Conservation (phyloP, 2,888 invertebrate genomes). For the Tetropium fuscum region DNA sequence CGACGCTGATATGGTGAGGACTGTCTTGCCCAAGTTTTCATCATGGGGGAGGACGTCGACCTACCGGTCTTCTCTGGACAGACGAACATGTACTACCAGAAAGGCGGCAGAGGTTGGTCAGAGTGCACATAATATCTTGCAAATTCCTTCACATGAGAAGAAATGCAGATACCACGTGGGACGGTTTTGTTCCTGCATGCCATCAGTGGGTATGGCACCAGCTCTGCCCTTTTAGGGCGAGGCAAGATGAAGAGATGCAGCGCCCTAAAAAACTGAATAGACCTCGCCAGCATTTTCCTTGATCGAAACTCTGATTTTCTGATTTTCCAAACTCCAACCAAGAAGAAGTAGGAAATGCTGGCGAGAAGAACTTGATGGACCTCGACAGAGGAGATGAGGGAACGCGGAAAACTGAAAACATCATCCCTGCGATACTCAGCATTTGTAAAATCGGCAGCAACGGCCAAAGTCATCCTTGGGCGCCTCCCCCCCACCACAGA, state of each 20-base stretch:
- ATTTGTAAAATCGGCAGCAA: neutral
- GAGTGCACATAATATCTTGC: neutral
- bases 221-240: too few relatives aligned
- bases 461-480: neutral
- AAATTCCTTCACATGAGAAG: too few relatives aligned
- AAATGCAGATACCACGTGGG: too few relatives aligned
- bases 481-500: neutral
- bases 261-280: constrained; percentile 4
- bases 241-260: too few relatives aligned
- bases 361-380: constrained; percentile 12
- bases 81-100: constrained; percentile 18
- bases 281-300: constrained; percentile 12
- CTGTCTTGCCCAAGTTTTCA: constrained; percentile 7
- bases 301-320: too few relatives aligned
- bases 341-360: constrained; percentile 5
- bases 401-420: neutral
- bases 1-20: neutral
- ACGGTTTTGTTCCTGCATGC: too few relatives aligned
- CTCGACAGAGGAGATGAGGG: constrained; percentile 6
- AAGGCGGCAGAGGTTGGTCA: constrained; percentile 19
- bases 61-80: neutral
- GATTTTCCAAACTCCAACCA: constrained; percentile 12
- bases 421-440: constrained; percentile 7
- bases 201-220: too few relatives aligned
- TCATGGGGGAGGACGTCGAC: neutral